Base-by-base conservation (phyloP, 1,140 invertebrate genomes). In the Pomacea maculata region DNA sequence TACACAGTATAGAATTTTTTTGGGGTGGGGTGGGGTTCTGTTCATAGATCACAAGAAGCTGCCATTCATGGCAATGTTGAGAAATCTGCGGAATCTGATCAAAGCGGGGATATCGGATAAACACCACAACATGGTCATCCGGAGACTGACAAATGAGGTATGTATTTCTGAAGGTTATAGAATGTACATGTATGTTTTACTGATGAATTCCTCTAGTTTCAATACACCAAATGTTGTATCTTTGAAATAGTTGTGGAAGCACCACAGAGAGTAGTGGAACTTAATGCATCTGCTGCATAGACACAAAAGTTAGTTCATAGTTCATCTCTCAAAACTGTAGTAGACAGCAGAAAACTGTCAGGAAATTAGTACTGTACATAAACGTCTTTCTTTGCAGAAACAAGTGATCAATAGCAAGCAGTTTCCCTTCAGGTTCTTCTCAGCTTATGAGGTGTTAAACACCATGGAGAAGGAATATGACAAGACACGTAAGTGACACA, bases 1-100 rank as follows among this genome's bases (percentile, higher is more conserved):
- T 65, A 17, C 17, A 19, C 17, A n/a, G 64, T 65, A 65, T 19
- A 65, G 25, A 19, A 2, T 17, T 67, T 67, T 67, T 67, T 19
- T 3, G 4, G 17, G 17, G 64, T 25, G 25, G 25, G 25, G 25
- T 25, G 25, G 25, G 25, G 25, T 4, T 4, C 64, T 70, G 14
- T 70, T 70, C 83, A 76, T 85, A 92, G 92, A 92, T 85, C 85
- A 91, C 77, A 91, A 88, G 78, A 92, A 93, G 81, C 85, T 93
- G 19, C 92, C 92, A 63, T 92, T 91, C 81, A 92, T 93, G 92
- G 92, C 92, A 4, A 92, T 92, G 91, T 84, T 93, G 74, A 85
- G 92, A 63, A 93, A 93, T 84, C 80, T 93, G 34, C 84, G 91
- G 71, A 93, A 93, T 78, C 81, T 93, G 78, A 92, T 92, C 68